Conservation (phyloP, 2,888 invertebrate species). For the Dicranocentrus wangi region DNA sequence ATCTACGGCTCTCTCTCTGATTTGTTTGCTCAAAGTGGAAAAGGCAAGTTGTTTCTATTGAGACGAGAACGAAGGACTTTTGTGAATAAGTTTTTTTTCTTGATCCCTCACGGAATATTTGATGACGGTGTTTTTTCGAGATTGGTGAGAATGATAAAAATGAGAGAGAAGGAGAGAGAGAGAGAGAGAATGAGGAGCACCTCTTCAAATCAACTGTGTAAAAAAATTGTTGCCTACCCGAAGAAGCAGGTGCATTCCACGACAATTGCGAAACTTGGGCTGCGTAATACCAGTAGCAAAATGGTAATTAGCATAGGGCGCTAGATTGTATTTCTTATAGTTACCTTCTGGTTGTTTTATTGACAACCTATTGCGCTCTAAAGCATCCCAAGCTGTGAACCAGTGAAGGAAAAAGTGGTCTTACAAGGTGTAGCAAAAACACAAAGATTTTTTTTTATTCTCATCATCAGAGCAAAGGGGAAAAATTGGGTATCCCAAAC, state of each 20-base stretch:
- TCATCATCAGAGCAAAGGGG: too few species aligned
- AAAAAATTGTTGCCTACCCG: too few species aligned
- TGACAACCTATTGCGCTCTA: constrained; percentile 48
- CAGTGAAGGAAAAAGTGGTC: constrained; percentile 57
- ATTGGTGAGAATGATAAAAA: too few species aligned
- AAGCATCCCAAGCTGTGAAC: constrained; percentile 42
- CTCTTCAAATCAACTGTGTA: too few species aligned
- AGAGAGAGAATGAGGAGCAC: too few species aligned
- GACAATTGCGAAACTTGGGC: constrained; percentile 23
- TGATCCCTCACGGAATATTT: too few species aligned
- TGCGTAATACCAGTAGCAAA: constrained; percentile 63
- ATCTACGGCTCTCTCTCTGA: too few species aligned
- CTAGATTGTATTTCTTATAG: constrained; percentile 46
- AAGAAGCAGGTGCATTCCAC: constrained; percentile 21
- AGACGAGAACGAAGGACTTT: too few species aligned
- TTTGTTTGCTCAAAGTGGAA: background rate
- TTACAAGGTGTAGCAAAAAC: constrained; percentile 20
- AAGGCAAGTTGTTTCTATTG: background rate
- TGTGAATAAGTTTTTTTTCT: too few species aligned
- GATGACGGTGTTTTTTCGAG: too few species aligned
- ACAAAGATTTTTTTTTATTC: background rate
- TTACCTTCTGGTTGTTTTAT: constrained; percentile 58
- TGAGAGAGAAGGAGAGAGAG: too few species aligned
- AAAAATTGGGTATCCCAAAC: too few species aligned
- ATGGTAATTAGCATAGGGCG: constrained; percentile 62